A percentile compares a stretch with the other conserved stretches of the same genome.
Evolutionary conservation across 2,888 invertebrate genomes (phyloP).

Genomic region (Acrobasis suavella): DNA sequence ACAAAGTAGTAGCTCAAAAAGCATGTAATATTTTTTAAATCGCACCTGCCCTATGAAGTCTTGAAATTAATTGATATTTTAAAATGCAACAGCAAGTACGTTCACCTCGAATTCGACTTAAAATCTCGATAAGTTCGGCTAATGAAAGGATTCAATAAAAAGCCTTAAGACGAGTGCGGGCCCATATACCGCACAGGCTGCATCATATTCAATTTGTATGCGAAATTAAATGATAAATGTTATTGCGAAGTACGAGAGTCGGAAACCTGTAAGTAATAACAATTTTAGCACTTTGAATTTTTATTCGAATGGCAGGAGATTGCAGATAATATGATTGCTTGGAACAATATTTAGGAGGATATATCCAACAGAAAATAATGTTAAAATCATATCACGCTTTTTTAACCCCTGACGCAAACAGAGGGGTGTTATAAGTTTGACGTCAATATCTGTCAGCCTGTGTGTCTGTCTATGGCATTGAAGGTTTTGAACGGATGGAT

Average conservation of each 20-base stretch:
- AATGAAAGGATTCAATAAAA: constrained; percentile 17
- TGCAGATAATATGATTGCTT: too few species aligned
- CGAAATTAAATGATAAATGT: constrained; percentile 10
- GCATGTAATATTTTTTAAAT: too few species aligned
- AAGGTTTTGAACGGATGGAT: too few species aligned
- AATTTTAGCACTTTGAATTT: background rate
- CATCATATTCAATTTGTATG: constrained; percentile 16
- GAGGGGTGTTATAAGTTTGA: too few species aligned
- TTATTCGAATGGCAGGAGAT: too few species aligned
- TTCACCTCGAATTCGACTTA: constrained; percentile 11
- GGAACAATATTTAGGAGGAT: too few species aligned
- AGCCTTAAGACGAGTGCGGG: background rate
- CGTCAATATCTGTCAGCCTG: too few species aligned
- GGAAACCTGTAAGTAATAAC: background rate
- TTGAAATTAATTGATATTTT: background rate
- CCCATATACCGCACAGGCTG: background rate
- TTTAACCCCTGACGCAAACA: too few species aligned
- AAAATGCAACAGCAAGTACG: background rate
- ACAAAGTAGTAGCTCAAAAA: too few species aligned
- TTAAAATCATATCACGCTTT: too few species aligned
- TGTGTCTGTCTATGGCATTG: too few species aligned
- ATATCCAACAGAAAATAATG: too few species aligned
- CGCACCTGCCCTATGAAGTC: background rate
- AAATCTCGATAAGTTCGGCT: constrained; percentile 6
- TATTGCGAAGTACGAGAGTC: background rate